phyloP scores from a whole-genome alignment of 2,113 vertebrate species.

The Damaliscus lunatus region DNA sequence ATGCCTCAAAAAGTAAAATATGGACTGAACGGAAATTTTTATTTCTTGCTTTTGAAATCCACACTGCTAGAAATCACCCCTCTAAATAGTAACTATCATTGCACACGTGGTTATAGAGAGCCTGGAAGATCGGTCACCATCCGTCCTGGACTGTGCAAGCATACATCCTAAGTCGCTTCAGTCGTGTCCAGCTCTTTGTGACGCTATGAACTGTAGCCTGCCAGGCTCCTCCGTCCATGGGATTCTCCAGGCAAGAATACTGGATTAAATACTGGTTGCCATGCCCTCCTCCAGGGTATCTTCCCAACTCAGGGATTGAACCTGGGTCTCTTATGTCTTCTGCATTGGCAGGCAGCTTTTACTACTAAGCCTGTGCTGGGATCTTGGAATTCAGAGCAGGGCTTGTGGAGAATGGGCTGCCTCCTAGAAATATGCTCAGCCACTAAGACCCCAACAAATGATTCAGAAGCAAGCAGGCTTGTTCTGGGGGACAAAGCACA shows the following conservation, averaged over 20 bases:
- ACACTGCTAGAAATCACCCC: not conserved
- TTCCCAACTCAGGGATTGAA: not conserved
- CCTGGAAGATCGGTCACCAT: not conserved
- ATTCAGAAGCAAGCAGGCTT: not conserved
- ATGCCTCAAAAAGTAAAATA: not conserved
- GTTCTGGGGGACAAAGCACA: not conserved
- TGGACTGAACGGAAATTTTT: not conserved
- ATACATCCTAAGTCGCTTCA: not conserved
- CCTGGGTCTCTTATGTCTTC: not conserved
- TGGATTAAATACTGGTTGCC: not conserved
- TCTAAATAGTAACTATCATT: not conserved
- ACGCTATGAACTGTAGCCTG: not conserved
- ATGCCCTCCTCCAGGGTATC: not conserved
- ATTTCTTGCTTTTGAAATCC: not conserved
- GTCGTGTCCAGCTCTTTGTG: not conserved
- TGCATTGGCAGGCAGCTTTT: not conserved
- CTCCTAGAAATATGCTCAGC: not conserved
- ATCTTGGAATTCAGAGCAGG: not conserved
- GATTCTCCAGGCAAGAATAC: not conserved
- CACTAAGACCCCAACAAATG: not conserved
- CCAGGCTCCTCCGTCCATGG: not conserved
- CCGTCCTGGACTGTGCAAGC: too few species aligned
- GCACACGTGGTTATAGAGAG: accelerated
- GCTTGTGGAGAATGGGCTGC: not conserved
- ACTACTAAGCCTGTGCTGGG: not conserved